A percentile compares a stretch with the other conserved stretches of the same genome.
phyloP scores from a whole-genome alignment of 2,888 invertebrate genomes.

The Apodemia mormo region DNA sequence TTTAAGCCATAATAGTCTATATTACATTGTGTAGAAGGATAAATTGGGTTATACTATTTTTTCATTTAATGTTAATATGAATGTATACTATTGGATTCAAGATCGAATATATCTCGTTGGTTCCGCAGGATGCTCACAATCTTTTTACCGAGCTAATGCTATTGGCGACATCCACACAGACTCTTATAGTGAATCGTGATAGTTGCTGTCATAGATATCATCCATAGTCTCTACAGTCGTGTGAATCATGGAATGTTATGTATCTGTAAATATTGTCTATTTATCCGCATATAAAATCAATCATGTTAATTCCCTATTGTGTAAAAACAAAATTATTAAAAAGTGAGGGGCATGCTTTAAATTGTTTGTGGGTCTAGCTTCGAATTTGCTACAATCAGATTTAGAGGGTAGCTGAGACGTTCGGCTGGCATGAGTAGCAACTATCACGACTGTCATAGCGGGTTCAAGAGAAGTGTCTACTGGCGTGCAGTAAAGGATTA shows the following conservation, averaged over 20 bases:
- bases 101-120: constrained; percentile 40
- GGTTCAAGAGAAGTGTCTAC: too few species aligned
- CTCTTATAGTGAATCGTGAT: constrained; percentile 48
- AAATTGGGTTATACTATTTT: constrained; percentile 8
- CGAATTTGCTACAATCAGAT: too few species aligned
- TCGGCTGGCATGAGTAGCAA: too few species aligned
- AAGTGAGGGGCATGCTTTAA: too few species aligned
- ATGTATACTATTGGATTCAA: constrained; percentile 29
- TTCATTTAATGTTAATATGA: constrained; percentile 18
- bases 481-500: too few species aligned
- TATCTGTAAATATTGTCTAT: neutral
- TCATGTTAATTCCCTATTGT: too few species aligned
- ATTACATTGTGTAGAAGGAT: constrained; percentile 1
- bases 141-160: constrained; percentile 62
- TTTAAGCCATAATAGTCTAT: constrained; percentile 24
- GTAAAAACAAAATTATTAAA: too few species aligned
- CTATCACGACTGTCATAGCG: too few species aligned
- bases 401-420: too few species aligned
- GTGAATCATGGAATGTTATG: neutral
- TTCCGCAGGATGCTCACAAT: constrained; percentile 53
- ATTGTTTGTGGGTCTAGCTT: too few species aligned
- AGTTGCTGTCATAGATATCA: constrained; percentile 22
- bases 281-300: too few species aligned
- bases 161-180: constrained; percentile 56
- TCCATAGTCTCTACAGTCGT: constrained; percentile 32